Conservation (phyloP, 2,888 invertebrate genomes). For the Hydropsyche betteni region DNA sequence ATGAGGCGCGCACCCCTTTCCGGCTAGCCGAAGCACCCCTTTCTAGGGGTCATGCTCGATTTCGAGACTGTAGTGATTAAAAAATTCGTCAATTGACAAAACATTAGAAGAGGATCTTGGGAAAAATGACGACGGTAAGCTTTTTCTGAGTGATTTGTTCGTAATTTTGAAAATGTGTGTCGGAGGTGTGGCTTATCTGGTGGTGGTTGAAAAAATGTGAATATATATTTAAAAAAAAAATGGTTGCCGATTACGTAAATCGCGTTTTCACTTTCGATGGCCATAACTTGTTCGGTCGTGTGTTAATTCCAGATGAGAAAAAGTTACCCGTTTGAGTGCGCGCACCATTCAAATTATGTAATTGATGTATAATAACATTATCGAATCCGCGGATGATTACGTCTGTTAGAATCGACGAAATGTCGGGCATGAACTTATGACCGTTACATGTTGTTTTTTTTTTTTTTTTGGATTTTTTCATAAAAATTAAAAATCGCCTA, state of each 20-base stretch:
- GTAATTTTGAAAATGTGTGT: background rate
- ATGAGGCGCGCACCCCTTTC: too few relatives aligned
- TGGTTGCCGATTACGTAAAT: constrained; percentile 39
- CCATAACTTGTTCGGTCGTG: constrained; percentile 39
- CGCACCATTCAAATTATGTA: too few relatives aligned
- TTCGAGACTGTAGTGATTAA: too few relatives aligned
- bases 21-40: too few relatives aligned
- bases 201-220: constrained; percentile 1
- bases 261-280: constrained; percentile 46
- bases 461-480: background rate
- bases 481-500: background rate
- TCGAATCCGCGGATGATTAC: too few relatives aligned
- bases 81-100: too few relatives aligned
- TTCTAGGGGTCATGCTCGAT: too few relatives aligned
- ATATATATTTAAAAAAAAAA: background rate
- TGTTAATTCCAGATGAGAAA: constrained; percentile 42
- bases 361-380: too few relatives aligned
- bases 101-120: background rate
- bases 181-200: constrained; percentile 1
- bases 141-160: background rate
- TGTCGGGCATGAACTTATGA: constrained; percentile 1
- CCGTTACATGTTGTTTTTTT: background rate
- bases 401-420: background rate
- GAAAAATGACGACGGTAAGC: background rate
- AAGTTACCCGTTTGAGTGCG: background rate